phyloP scores from a whole-genome alignment of 2,797 vertebrate genomes.

The Rhinophrynus dorsalis region DNA sequence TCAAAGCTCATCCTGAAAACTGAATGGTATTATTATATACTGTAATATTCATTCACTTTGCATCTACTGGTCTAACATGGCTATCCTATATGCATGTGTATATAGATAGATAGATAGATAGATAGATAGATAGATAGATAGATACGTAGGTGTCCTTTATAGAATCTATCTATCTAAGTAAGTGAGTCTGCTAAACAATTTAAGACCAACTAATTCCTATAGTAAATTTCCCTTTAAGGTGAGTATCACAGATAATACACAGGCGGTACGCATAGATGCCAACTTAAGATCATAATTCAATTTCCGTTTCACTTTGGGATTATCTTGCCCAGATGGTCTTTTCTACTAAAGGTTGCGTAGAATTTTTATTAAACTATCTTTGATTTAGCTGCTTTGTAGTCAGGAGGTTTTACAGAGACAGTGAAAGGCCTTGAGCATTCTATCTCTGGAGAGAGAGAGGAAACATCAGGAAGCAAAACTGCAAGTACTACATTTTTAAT shows the following conservation, averaged over 20 bases:
- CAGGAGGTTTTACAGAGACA: constrained; percentile 24
- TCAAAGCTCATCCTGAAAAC: too few species aligned
- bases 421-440: constrained; percentile 17
- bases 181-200: too few species aligned
- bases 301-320: constrained; percentile 18
- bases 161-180: too few species aligned
- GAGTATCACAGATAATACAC: not conserved
- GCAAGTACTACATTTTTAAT: constrained; percentile 32
- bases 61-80: too few species aligned
- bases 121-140: too few species aligned
- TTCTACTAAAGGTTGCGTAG: constrained; percentile 26
- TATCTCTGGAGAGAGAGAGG: constrained; percentile 25
- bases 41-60: too few species aligned
- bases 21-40: too few species aligned
- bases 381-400: constrained; percentile 47
- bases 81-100: too few species aligned
- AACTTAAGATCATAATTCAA: constrained; percentile 24
- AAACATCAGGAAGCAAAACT: constrained; percentile 7
- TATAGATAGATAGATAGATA: too few species aligned
- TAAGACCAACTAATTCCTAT: too few species aligned
- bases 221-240: too few species aligned
- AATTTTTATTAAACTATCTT: constrained; percentile 41
- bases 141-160: too few species aligned
- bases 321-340: constrained; percentile 39
- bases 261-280: not conserved